Base-by-base conservation (phyloP, 2,113 vertebrate species). In the Tragelaphus buxtoni region DNA sequence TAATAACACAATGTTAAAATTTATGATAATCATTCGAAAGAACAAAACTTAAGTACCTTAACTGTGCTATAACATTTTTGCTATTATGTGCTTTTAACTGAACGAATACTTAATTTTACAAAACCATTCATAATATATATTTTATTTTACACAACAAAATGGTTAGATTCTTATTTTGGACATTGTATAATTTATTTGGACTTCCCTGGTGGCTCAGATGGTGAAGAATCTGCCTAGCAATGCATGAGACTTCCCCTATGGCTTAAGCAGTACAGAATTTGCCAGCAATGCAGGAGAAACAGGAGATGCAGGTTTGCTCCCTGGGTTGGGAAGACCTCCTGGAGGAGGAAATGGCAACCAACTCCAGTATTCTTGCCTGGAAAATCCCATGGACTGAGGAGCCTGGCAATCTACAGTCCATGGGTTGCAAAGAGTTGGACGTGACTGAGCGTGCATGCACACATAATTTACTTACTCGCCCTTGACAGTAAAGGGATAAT, bases 61-160 rank as follows among this genome's bases (percentile, higher is more conserved):
- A 87, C 17, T 77, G 39, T 30, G 49, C 42, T 87, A 10, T 14
- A 63, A 90, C 24, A 85, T 88, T 91, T 87, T 91, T 89, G 82
- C 42, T 86, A 88, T 76, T 63, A 97, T 30, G 94, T 95, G 32
- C 32, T 94, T 61, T 90, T 84, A 94, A 83, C 24, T 95, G 24
- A 93, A 93, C 4, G 42, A 80, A 79, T 83, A 85, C 7, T 95
- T 96, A 95, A 90, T 83, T 76, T 93, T 88, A 91, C 47, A 81
- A 92, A 82, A 93, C 24, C 18, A 82, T 18, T 80, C 28, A 69
- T 10, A 91, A 81, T 93, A 74, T 26, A 74, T 10, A 80, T 58
- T 63, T 94, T 86, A 91, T 88, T 87, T 87, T 45, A 94, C 5
- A 42, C 74, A 95, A 49, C 4, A 82, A 89, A 98, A 91, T 63